Evolutionary conservation across 2,797 vertebrate genomes (phyloP), one percentile per base, ranked within the genome.

Genomic region (Presbytis comata): DNA sequence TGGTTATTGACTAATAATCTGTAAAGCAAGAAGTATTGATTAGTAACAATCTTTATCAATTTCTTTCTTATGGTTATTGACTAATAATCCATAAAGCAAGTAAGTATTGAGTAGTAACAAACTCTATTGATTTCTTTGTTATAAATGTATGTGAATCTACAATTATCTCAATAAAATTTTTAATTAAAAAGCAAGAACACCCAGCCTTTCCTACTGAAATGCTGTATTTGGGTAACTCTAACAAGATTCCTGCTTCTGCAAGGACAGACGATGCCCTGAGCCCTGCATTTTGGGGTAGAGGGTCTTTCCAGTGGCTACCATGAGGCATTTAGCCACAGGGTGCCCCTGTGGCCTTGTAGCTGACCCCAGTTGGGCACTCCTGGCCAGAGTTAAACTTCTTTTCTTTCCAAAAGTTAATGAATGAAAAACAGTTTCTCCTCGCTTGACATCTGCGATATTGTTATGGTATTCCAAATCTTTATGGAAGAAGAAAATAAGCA

Each of bases 81-180:
- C 55, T 81, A 67, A 86, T 80, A 53, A 90, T 48, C 26, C n/a
- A 6, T 19, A 44, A 44, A 64, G 13, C 24, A 26, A 59, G 7
- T 33, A 39, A 44, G 72, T 75, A 64, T 44, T 61, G 30, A 79
- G 80, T 75, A 75, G 12, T 16, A 64, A 36, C 21, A 59, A 36
- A 36, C 22, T 89, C 44, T 91, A 39, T 14, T 14, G 0, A 82
- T 50, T 41, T 39, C 46, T 53, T 79, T 70, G 19, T 84, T 83
- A 70, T 41, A 39, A 83, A 33, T 30, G n/a, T 41, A 26, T 48
- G 50, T 80, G 36, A 72, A 57, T 75, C 33, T 89, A 53, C 5
- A 90, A 50, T 89, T 17, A 50, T 85, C 10, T 93, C 57, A 79
- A 30, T 57, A 86, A 74, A 70, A 46, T 6, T 59, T 93, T 91